These are phyloP conservation scores for Aphodius sticticus DNA, from an alignment of 2,888 invertebrate genomes.

Conservation along the genomic window DNA sequence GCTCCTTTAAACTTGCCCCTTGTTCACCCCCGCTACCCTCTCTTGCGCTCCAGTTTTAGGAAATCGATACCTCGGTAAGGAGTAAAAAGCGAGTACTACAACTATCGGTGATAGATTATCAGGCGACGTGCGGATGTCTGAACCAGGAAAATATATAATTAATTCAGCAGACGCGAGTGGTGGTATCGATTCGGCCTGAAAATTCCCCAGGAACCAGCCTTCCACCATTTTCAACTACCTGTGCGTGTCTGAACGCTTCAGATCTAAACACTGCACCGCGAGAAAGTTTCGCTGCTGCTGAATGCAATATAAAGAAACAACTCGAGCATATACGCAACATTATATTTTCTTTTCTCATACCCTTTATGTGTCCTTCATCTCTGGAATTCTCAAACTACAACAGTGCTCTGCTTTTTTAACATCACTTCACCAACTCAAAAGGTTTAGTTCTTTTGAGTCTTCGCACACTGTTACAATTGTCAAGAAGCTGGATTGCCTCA, in stretches of 20 bases:
- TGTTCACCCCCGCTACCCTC: background rate
- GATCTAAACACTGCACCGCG: background rate
- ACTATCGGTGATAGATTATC: slow-evolving; percentile 26
- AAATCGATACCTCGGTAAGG: slow-evolving; percentile 26
- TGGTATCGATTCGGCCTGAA: slow-evolving; percentile 20
- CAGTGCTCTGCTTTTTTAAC: no score
- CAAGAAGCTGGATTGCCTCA: no score
- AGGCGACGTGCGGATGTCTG: slow-evolving; percentile 25
- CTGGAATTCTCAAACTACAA: no score
- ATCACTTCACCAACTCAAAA: no score
- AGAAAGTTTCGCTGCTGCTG: background rate
- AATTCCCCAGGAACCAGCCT: slow-evolving; percentile 18
- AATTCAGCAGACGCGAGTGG: slow-evolving; percentile 16
- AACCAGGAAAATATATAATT: slow-evolving; percentile 27
- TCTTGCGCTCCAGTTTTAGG: slow-evolving; percentile 24
- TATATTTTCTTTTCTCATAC: no score
- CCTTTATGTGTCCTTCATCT: no score
- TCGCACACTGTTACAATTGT: no score
- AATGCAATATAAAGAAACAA: background rate
- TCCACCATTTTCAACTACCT: slow-evolving; percentile 8
- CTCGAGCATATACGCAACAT: background rate
- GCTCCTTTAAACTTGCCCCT: background rate
- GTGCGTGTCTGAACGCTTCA: background rate
- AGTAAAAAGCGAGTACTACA: slow-evolving; percentile 13
- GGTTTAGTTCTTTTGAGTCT: no score